Base-by-base conservation (phyloP, 2,113 vertebrate genomes). In the Semnornis frantzii region DNA sequence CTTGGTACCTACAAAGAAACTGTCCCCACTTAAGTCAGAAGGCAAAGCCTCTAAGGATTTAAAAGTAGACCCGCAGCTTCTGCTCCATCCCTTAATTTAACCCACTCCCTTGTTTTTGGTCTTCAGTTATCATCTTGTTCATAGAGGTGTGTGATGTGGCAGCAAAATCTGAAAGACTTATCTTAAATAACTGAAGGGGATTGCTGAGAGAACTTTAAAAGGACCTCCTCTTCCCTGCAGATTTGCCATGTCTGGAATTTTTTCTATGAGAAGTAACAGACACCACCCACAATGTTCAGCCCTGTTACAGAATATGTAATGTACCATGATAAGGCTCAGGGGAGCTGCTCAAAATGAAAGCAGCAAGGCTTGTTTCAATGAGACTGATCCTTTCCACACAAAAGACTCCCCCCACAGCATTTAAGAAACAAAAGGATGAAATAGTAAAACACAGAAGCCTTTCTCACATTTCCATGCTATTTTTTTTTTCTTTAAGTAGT, bases 211-310 rank as follows among this genome's bases (percentile, higher is more conserved):
- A 87, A 87, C 76, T 84, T 93, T 84, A 62, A 60, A 87, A 88
- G 69, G 83, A 63, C 42, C 58, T 89, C 84, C 87, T 74, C 62
- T 84, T 95, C 87, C 80, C 93, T 76, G n/a, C 63, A 92, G 83
- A 90, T 89, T 70, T 92, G 74, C 81, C 84, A 85, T 33, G 88
- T 62, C 88, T 95, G 90, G 87, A 92, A 85, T 94, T 94, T 94
- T 95, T 93, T 83, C 68, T 76, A 59, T n/a, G 59, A 87, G 87
- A 84, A 93, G 75, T 90, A 92, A 93, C 28, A 82, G 92, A 89
- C 83, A 89, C 95, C 89, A 96, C 95, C 95, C 96, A 95, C 90
- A 75, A 95, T 1, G 90, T 73, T 90, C 92, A 96, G 85, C 33
- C 89, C 55, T 66, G 94, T 82, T 83, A 71, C 62, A 81, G 89